These are phyloP conservation scores for Phymastichus coffea DNA, from an alignment of 1,140 invertebrate genomes.

Conservation along the genomic window DNA sequence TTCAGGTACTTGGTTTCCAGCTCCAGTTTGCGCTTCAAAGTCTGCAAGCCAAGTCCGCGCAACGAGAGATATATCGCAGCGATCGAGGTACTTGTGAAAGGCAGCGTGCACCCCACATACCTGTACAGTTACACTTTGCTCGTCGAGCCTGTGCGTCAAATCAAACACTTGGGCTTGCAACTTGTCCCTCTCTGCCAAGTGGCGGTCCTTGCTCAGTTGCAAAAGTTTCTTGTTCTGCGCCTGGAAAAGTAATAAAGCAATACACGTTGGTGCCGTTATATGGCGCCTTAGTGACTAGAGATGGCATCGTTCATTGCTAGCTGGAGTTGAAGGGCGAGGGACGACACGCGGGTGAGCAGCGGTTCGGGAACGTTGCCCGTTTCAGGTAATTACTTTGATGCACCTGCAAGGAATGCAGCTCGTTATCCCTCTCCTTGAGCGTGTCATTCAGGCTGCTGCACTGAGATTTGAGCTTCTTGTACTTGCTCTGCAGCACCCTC, in stretches of 20 bases:
- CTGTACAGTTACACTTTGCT: slow-evolving; percentile 70
- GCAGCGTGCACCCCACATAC: too few species aligned
- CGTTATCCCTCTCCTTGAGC: slow-evolving; percentile 68
- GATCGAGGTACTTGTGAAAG: too few species aligned
- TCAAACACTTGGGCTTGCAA: slow-evolving; percentile 65
- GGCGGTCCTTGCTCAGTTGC: slow-evolving; percentile 70
- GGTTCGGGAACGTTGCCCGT: too few species aligned
- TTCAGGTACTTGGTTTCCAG: slow-evolving; percentile 72
- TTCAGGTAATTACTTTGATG: slow-evolving; percentile 25
- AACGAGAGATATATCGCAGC: too few species aligned
- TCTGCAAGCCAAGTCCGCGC: too few species aligned
- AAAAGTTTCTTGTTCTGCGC: slow-evolving; percentile 67
- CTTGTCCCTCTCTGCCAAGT: slow-evolving; percentile 71
- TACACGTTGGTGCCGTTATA: too few species aligned
- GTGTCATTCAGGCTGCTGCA: slow-evolving; percentile 63
- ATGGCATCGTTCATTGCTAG: too few species aligned
- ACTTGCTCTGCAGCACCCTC: slow-evolving; percentile 67
- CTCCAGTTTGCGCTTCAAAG: slow-evolving; percentile 65
- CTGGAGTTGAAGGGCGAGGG: too few species aligned
- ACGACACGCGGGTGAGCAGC: too few species aligned
- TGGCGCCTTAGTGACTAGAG: too few species aligned
- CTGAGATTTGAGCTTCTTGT: slow-evolving; percentile 66
- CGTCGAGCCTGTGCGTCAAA: slow-evolving; percentile 63
- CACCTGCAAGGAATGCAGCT: slow-evolving; percentile 62
- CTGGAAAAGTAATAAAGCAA: slow-evolving; percentile 34